A percentile compares a stretch with the other conserved stretches of the same genome.
phyloP scores from a whole-genome alignment of 2,113 vertebrate species.

The Speoplatyrhinus poulsoni region DNA sequence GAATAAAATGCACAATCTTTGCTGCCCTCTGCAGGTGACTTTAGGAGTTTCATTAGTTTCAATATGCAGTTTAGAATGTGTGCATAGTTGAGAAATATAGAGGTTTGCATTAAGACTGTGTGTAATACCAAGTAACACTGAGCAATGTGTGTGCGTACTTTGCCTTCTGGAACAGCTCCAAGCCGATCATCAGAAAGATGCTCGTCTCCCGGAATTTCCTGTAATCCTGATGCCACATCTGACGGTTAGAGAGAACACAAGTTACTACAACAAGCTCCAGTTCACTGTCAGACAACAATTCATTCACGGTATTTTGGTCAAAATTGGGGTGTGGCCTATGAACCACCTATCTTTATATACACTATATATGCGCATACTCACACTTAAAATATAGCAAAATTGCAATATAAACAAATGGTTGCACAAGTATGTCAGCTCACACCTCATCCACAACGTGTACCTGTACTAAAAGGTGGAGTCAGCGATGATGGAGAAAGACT shows the following conservation, averaged over 20 bases:
- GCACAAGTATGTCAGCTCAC: no score
- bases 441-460: no score
- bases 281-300: background rate
- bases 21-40: background rate
- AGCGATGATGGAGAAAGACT: no score
- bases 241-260: constrained; percentile 28
- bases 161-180: constrained; percentile 93
- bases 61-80: no score
- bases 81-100: background rate
- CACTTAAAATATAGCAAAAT: no score
- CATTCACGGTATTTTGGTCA: no score
- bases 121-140: background rate
- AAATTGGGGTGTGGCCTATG: no score
- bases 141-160: constrained; percentile 74
- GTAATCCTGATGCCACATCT: constrained; percentile 97
- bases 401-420: no score
- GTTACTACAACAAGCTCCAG: background rate
- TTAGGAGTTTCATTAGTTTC: no score
- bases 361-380: no score
- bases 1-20: background rate
- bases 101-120: background rate
- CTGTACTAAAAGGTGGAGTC: no score
- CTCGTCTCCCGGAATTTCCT: constrained; percentile 91
- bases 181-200: constrained; percentile 89
- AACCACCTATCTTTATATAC: no score